Evolutionary conservation across 2,888 invertebrate genomes (phyloP).

Genomic region (Rhagium mordax): DNA sequence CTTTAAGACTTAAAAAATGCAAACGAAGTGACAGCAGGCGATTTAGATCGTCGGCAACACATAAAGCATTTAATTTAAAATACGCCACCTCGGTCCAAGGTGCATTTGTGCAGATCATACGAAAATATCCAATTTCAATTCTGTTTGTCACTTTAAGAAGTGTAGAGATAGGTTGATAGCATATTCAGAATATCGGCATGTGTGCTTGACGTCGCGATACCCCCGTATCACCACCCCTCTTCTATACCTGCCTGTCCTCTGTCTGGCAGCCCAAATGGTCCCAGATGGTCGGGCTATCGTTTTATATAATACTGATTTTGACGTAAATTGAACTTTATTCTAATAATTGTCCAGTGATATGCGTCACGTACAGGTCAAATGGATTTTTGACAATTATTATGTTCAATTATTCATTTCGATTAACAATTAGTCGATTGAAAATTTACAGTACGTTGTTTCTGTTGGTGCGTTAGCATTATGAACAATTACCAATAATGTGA

Average conservation of each 20-base stretch:
- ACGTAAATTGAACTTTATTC: slow-evolving; percentile 57
- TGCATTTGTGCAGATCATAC: slow-evolving; percentile 45
- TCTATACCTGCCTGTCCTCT: slow-evolving; percentile 14
- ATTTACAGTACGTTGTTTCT: neutral
- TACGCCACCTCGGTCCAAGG: slow-evolving; percentile 14
- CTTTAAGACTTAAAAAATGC: too few relatives aligned
- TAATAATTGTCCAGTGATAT: slow-evolving; percentile 8
- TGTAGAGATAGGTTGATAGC: slow-evolving; percentile 59
- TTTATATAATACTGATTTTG: slow-evolving; percentile 63
- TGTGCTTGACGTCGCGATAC: slow-evolving; percentile 63
- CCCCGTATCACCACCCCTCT: slow-evolving; percentile 45
- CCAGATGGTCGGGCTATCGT: slow-evolving; percentile 63
- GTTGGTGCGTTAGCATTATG: neutral
- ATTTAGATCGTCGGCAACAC: too few relatives aligned
- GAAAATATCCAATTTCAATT: slow-evolving; percentile 58
- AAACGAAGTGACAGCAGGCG: neutral
- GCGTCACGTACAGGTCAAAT: slow-evolving; percentile 14
- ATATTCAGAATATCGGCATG: slow-evolving; percentile 64
- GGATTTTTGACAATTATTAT: slow-evolving; percentile 9
- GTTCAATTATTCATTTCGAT: slow-evolving; percentile 1
- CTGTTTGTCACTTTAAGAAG: slow-evolving; percentile 53
- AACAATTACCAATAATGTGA: neutral
- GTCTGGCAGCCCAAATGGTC: slow-evolving; percentile 43
- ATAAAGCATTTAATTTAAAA: too few relatives aligned
- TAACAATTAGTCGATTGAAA: neutral